Evolutionary conservation across 2,888 invertebrate species (phyloP).

Genomic region (Phengaris alcon): DNA sequence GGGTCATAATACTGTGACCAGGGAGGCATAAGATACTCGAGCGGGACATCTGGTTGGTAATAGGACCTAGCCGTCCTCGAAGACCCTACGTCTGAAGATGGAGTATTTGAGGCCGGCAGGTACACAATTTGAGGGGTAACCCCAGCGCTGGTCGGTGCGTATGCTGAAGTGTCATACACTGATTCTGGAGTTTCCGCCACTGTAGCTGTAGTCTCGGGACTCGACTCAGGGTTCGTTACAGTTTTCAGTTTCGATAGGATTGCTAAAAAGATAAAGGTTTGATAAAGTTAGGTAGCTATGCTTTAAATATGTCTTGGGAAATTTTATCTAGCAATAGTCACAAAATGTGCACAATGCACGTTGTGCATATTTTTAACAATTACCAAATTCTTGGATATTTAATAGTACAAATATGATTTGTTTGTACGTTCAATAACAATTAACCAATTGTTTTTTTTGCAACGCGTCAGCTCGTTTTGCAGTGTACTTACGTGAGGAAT

Average conservation of each 20-base stretch:
- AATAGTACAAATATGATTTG: background rate
- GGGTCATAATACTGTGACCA: slow-evolving; percentile 32
- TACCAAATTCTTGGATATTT: background rate
- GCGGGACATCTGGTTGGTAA: slow-evolving; percentile 31
- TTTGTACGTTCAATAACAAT: slow-evolving; percentile 6
- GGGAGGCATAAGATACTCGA: slow-evolving; percentile 32
- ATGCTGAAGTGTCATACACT: slow-evolving; percentile 22
- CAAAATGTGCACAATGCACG: background rate
- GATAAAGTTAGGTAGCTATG: slow-evolving; percentile 16
- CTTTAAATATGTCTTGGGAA: too few relatives aligned
- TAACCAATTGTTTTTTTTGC: slow-evolving; percentile 1
- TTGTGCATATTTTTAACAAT: background rate
- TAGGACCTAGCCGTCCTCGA: slow-evolving; percentile 17
- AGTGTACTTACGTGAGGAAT: slow-evolving; percentile 64
- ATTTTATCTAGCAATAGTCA: background rate
- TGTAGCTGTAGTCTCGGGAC: slow-evolving; percentile 23
- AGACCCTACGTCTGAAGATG: slow-evolving; percentile 42
- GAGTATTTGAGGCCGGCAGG: slow-evolving; percentile 44
- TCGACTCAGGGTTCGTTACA: slow-evolving; percentile 16
- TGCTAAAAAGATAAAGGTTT: slow-evolving; percentile 32
- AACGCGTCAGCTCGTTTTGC: background rate
- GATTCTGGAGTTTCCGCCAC: slow-evolving; percentile 6
- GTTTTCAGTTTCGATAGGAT: slow-evolving; percentile 30
- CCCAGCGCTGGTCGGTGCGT: background rate
- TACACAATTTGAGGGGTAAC: slow-evolving; percentile 49